A percentile compares a stretch with the other conserved stretches of the same genome.
Conservation (phyloP, 2,797 vertebrate species). For the Australoheros facetus region DNA sequence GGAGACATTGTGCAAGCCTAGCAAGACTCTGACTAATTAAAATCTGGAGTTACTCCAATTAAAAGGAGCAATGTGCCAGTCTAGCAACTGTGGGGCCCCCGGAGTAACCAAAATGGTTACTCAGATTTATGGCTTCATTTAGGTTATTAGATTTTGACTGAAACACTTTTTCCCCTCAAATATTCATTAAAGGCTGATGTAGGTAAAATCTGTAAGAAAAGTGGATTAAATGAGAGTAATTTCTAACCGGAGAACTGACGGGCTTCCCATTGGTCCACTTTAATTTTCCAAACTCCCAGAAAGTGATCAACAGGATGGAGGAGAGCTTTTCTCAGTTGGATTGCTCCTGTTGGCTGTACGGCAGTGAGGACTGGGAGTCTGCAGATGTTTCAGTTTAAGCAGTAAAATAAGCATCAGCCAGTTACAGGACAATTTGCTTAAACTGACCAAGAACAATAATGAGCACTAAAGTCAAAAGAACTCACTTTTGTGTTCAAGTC, state of each 20-base stretch:
- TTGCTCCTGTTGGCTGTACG: neutral
- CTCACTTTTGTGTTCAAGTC: too few species aligned
- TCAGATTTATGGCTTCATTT: slow-evolving; percentile 39
- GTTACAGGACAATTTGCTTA: neutral
- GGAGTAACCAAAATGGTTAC: slow-evolving; percentile 1
- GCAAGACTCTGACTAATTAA: slow-evolving; percentile 53
- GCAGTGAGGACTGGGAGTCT: neutral
- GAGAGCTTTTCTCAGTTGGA: neutral
- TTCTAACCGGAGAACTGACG: neutral
- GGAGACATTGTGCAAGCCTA: slow-evolving; percentile 34
- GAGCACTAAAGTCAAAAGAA: neutral
- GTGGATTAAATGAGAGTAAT: slow-evolving; percentile 2
- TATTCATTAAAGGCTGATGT: slow-evolving; percentile 15
- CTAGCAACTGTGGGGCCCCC: slow-evolving; percentile 14
- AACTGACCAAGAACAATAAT: neutral
- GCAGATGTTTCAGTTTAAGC: neutral
- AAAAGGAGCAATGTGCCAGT: slow-evolving; percentile 33
- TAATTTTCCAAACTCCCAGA: neutral
- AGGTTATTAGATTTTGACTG: slow-evolving; percentile 24
- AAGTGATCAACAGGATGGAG: neutral
- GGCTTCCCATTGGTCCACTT: neutral
- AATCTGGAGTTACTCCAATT: slow-evolving; percentile 39
- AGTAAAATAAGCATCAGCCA: neutral
- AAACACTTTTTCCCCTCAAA: neutral
- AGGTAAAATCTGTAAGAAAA: slow-evolving; percentile 11